These are phyloP conservation scores for Coccyzus lansbergi DNA, from an alignment of 2,797 vertebrate genomes.

Conservation along the genomic window DNA sequence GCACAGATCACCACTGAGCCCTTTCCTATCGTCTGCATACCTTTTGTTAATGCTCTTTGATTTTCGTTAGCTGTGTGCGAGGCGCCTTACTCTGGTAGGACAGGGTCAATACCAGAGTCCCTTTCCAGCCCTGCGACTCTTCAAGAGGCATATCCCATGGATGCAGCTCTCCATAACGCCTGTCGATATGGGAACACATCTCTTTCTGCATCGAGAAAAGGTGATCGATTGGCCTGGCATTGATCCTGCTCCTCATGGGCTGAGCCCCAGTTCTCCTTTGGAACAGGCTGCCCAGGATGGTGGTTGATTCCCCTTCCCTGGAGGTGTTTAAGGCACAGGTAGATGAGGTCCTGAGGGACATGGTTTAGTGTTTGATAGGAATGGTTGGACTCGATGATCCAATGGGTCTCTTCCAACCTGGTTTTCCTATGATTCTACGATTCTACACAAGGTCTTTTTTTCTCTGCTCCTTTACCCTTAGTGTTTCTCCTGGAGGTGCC, in stretches of 20 bases:
- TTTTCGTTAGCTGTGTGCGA: accelerated
- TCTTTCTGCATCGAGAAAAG: background rate
- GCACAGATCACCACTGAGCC: accelerated
- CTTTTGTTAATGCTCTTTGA: accelerated
- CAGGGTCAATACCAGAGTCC: background rate
- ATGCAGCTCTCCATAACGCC: background rate
- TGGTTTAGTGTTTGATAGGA: too few relatives aligned
- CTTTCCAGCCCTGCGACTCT: background rate
- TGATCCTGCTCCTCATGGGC: background rate
- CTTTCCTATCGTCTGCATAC: background rate
- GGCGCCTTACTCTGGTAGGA: background rate
- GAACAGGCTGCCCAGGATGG: too few relatives aligned
- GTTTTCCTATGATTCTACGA: too few relatives aligned
- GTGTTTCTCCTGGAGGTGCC: too few relatives aligned
- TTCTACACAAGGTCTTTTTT: too few relatives aligned
- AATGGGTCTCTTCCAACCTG: too few relatives aligned
- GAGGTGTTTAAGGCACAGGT: too few relatives aligned
- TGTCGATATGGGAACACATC: background rate
- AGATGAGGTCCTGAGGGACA: too few relatives aligned
- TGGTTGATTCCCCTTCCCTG: too few relatives aligned
- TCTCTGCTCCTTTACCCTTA: background rate
- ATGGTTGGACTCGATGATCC: too few relatives aligned
- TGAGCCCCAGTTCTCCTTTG: background rate
- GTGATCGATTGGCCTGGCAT: background rate
- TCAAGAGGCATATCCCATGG: accelerated